phyloP scores from a whole-genome alignment of 2,113 vertebrate species.

The Redunca redunca region DNA sequence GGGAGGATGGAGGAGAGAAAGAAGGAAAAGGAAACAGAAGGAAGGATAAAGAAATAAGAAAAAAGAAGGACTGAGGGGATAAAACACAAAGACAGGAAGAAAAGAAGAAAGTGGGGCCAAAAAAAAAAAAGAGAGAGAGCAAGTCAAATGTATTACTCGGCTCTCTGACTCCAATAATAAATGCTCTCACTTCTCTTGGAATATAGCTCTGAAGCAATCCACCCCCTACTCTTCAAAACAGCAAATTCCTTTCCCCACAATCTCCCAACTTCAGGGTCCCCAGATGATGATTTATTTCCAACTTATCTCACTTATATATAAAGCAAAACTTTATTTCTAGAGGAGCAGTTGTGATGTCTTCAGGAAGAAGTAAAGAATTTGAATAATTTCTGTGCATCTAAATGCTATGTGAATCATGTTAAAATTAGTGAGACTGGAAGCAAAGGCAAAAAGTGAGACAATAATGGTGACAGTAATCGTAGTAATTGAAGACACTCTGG shows the following conservation, averaged over 20 bases:
- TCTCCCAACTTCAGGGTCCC: too few relatives aligned
- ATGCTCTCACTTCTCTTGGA: background rate
- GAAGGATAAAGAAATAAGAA: background rate
- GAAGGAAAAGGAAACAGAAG: background rate
- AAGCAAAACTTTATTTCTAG: background rate
- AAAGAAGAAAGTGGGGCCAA: background rate
- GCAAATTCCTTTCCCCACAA: background rate
- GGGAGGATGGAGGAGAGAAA: background rate
- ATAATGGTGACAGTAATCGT: background rate
- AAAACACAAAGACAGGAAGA: background rate
- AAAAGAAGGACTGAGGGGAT: background rate
- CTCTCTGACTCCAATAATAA: background rate
- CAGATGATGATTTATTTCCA: background rate
- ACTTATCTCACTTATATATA: background rate
- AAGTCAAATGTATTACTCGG: background rate
- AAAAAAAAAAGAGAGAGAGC: background rate
- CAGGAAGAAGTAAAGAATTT: background rate
- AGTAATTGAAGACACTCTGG: background rate
- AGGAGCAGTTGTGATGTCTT: background rate
- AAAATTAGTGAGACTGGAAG: background rate
- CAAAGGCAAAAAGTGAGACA: background rate
- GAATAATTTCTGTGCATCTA: background rate
- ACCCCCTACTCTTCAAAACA: background rate
- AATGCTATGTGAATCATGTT: background rate
- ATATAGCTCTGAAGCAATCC: background rate